Evolutionary conservation across 2,888 invertebrate species (phyloP).

Genomic region (Drosophila kanekoi): DNA sequence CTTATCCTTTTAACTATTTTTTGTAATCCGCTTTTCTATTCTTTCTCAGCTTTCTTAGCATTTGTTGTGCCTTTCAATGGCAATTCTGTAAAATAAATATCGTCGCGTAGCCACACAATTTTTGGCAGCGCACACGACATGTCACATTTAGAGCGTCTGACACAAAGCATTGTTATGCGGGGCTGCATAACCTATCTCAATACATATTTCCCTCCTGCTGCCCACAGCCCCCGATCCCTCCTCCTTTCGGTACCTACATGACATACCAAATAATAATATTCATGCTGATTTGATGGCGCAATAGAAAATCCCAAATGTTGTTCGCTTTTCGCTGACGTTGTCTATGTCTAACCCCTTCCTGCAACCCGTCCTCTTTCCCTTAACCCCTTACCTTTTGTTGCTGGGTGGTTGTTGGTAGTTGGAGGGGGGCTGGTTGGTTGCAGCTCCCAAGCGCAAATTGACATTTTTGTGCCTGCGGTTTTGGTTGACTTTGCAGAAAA

Average conservation of each 20-base stretch:
- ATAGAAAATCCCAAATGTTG: conserved; percentile 50
- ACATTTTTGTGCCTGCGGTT: conserved; percentile 77
- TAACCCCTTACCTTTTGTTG: conserved; percentile 17
- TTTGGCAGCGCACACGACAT: conserved; percentile 47
- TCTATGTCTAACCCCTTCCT: conserved; percentile 29
- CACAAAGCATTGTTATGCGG: conserved; percentile 57
- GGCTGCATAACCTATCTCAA: conserved; percentile 14
- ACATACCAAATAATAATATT: conserved; percentile 74
- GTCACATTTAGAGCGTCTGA: conserved; percentile 59
- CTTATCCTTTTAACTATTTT: not conserved
- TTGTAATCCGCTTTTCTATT: not conserved
- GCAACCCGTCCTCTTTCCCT: not conserved
- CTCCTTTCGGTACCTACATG: conserved; percentile 37
- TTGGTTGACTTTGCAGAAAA: conserved; percentile 42
- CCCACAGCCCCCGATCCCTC: not conserved
- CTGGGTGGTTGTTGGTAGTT: not conserved
- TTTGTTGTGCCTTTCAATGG: conserved; percentile 36
- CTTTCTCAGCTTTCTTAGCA: not conserved
- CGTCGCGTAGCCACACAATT: conserved; percentile 53
- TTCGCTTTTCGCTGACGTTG: conserved; percentile 68
- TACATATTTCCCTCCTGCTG: not conserved
- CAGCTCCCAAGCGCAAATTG: conserved; percentile 73
- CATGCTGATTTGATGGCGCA: conserved; percentile 75
- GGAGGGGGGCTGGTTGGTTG: conserved; percentile 51
- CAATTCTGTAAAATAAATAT: conserved; percentile 68